Evolutionary conservation across 2,888 invertebrate species (phyloP).

Genomic region (Bhutanitis thaidina): DNA sequence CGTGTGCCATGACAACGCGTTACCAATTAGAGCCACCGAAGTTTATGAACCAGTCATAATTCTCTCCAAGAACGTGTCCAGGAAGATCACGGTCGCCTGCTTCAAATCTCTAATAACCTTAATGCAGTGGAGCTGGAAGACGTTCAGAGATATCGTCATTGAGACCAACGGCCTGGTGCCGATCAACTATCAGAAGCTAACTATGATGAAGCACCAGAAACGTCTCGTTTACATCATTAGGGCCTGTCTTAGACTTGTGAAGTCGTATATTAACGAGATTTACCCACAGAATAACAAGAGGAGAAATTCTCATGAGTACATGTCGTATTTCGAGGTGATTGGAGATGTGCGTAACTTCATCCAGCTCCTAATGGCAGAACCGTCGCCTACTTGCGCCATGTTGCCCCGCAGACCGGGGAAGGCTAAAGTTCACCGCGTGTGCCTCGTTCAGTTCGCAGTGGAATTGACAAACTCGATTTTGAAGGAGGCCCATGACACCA

Average conservation of each 20-base stretch:
- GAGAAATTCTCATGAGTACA: conserved; percentile 81
- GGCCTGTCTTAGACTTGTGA: conserved; percentile 89
- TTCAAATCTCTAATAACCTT: conserved; percentile 91
- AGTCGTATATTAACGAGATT: conserved; percentile 93
- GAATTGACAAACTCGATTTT: conserved; percentile 87
- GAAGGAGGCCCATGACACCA: conserved; percentile 94
- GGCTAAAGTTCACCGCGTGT: conserved; percentile 57
- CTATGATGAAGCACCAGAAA: conserved; percentile 85
- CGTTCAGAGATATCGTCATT: conserved; percentile 79
- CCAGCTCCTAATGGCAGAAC: conserved; percentile 90
- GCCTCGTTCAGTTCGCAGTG: conserved; percentile 70
- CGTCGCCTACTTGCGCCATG: conserved; percentile 57
- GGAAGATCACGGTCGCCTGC: conserved; percentile 91
- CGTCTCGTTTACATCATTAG: conserved; percentile 92
- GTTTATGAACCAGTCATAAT: conserved; percentile 88
- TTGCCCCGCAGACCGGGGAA: conserved; percentile 57
- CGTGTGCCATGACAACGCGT: conserved; percentile 59
- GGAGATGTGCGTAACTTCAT: conserved; percentile 91
- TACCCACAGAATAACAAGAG: conserved; percentile 86
- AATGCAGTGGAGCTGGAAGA: conserved; percentile 96
- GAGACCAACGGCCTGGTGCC: conserved; percentile 65
- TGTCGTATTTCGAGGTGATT: conserved; percentile 90
- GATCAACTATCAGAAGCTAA: conserved; percentile 74
- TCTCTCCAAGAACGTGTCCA: conserved; percentile 91
- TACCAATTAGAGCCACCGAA: conserved; percentile 44